Evolutionary conservation across 1,140 invertebrate species (phyloP), one percentile per base, ranked within the genome.

Genomic region (Cydia amplana): DNA sequence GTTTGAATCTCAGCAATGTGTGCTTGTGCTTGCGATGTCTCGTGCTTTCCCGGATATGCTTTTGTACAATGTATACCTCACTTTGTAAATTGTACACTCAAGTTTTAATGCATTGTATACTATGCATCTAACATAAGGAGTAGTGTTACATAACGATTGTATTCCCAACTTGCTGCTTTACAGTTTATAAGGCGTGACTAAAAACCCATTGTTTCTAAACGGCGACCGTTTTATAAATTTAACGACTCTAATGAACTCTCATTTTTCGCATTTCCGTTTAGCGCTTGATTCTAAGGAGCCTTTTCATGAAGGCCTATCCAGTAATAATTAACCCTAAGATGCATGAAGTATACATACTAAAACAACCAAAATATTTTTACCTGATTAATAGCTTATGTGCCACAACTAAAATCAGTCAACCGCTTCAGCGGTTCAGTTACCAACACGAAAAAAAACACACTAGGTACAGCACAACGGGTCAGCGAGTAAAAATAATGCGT

Each of bases 181-280:
- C 5, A 60, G 55, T 60, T 60, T 60, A 20, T 23, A 60, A 60
- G 20, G 55, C 55, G 55, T 60, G 55, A 60, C 55, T 23, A 60
- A 23, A 60, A 23, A 60, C 55, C 55, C 55, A 60, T 60, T 60
- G 55, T 60, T 60, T 1, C 18, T 60, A 60, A 60, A 60, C 55
- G 55, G 2, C 18, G n/a, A 20, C 10, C 55, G 9, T 60, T 60
- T 60, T 60, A 60, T 60, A 23, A 60, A 60, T n/a, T n/a, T 60
- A 60, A 60, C 55, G 55, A 60, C 55, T 60, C 9, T 60, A 60
- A 60, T 60, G 20, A 60, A 60, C 55, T 60, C 20, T 60, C 9
- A 23, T 60, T 60, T 60, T 60, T 23, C 55, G 7, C 20, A 60
- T 23, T 60, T 23, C 9, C 55, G 18, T 60, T 2, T 18, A 55